Evolutionary conservation across 1,140 invertebrate genomes (phyloP).

Genomic region (Dysdera silvatica): DNA sequence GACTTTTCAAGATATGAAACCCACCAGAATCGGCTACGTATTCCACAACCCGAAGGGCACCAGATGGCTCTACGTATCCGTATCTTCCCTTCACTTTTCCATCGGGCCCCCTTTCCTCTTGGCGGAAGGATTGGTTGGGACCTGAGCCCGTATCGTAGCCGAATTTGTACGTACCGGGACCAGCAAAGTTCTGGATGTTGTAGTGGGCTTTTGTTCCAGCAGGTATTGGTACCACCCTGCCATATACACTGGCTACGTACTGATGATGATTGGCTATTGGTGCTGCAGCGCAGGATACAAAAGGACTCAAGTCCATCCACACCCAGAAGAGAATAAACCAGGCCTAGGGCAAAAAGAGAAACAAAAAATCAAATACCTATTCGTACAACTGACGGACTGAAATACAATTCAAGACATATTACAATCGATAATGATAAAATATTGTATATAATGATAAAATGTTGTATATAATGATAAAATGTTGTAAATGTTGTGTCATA

Average conservation of each 20-base stretch:
- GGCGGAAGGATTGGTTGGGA: conserved; percentile 32
- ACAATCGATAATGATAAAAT: no score
- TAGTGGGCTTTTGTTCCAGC: conserved; percentile 27
- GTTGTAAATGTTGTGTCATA: no score
- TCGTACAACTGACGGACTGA: no score
- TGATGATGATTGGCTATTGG: no score
- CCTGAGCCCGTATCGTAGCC: conserved; percentile 32
- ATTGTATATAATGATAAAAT: no score
- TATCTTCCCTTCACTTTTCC: conserved; percentile 78
- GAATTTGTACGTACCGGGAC: conserved; percentile 29
- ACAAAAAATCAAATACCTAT: no score
- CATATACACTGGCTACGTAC: conserved; percentile 25
- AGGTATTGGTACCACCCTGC: conserved; percentile 25
- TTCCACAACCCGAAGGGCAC: conserved; percentile 70
- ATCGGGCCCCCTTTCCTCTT: conserved; percentile 64
- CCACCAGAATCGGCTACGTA: conserved; percentile 69
- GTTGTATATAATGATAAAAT: no score
- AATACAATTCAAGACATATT: no score
- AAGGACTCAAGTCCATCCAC: no score
- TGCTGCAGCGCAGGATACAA: no score
- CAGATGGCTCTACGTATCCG: conserved; percentile 68
- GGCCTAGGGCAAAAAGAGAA: no score
- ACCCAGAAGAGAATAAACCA: no score
- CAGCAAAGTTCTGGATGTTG: conserved; percentile 26
- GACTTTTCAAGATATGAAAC: conserved; percentile 45